Conservation (phyloP, 1,140 invertebrate species). For the Ostrea denselamellosa region DNA sequence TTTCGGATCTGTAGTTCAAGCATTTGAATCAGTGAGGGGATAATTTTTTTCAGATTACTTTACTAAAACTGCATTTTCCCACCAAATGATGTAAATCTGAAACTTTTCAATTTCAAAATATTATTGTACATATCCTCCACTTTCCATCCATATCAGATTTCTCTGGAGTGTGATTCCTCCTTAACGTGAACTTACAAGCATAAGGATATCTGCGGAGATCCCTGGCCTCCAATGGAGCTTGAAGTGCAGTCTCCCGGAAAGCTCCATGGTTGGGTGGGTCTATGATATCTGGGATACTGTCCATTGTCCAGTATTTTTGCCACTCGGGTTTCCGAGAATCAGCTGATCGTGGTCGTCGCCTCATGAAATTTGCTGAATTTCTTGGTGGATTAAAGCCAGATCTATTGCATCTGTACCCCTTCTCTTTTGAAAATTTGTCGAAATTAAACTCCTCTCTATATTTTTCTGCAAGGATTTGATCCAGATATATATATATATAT, state of each 20-base stretch:
- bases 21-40: too few relatives aligned
- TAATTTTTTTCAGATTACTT: too few relatives aligned
- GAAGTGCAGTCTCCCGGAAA: conserved; percentile 72
- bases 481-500: not conserved
- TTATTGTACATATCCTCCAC: too few relatives aligned
- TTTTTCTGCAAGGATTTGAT: conserved; percentile 22
- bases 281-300: conserved; percentile 60
- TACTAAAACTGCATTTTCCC: too few relatives aligned
- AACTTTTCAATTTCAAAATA: too few relatives aligned
- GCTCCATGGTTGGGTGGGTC: conserved; percentile 56
- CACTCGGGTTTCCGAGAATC: conserved; percentile 58
- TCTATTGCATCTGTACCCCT: conserved; percentile 3
- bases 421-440: conserved; percentile 31
- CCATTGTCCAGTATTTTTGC: conserved; percentile 72
- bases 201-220: conserved; percentile 62
- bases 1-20: too few relatives aligned
- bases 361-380: conserved; percentile 61
- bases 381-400: not conserved
- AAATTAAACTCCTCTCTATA: conserved; percentile 27
- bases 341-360: not conserved
- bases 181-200: conserved; percentile 57
- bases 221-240: conserved; percentile 72
- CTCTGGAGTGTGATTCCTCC: too few relatives aligned
- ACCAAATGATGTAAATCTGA: too few relatives aligned
- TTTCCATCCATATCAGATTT: too few relatives aligned